phyloP scores from a whole-genome alignment of 2,797 vertebrate genomes.

The Macroramphosus scolopax region DNA sequence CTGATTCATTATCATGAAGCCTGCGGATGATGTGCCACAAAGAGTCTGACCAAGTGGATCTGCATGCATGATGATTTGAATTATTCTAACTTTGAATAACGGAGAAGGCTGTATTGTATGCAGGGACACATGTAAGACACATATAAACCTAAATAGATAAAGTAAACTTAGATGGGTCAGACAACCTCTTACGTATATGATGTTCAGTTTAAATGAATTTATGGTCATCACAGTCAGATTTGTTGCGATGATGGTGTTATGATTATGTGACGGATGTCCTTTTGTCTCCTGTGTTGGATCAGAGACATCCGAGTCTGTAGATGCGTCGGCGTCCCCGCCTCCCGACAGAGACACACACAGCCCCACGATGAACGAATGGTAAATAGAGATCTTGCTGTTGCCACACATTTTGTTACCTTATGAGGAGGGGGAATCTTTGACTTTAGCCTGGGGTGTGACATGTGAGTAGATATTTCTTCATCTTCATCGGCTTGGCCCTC shows the following conservation, averaged over 20 bases:
- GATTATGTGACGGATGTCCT: not conserved
- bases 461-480: too few species aligned
- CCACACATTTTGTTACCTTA: not conserved
- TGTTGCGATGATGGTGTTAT: too few species aligned
- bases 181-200: too few species aligned
- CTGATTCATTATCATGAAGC: not conserved
- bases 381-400: constrained; percentile 2
- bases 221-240: not conserved
- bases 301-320: not conserved
- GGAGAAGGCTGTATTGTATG: not conserved
- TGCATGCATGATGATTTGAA: not conserved
- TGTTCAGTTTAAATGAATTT: too few species aligned
- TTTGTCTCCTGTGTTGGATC: constrained; percentile 1
- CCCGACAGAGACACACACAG: constrained; percentile 5
- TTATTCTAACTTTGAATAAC: not conserved
- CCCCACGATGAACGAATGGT: constrained; percentile 3
- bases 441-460: not conserved
- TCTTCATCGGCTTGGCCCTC: too few species aligned
- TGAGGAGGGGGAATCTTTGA: not conserved
- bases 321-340: constrained; percentile 6
- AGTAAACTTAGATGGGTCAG: too few species aligned
- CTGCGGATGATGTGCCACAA: too few species aligned
- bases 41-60: too few species aligned
- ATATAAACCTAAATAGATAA: too few species aligned
- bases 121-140: not conserved